Base-by-base conservation (phyloP, 1,140 invertebrate genomes). In the Mizuhopecten yessoensis region DNA sequence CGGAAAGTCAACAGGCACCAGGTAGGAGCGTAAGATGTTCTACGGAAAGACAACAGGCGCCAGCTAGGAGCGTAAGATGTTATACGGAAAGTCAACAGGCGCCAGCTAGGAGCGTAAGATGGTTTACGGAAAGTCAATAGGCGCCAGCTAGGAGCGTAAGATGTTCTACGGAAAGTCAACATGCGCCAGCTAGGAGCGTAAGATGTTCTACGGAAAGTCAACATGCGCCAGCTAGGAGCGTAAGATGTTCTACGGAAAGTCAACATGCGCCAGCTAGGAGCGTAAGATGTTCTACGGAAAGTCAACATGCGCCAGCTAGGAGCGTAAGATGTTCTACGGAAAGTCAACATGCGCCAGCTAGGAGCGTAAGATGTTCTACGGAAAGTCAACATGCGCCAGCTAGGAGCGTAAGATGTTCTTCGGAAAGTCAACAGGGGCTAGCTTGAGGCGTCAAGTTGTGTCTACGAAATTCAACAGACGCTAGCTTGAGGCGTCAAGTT, bases 81-180 rank as follows among this genome's bases (percentile, higher is more conserved):
- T n/a, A n/a, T n/a, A n/a, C n/a, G n/a, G n/a, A 17, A 75, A 75
- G 29, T 75, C 57, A 75, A 75, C 57, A 75, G 57, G n/a, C 57
- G 57, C 57, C 57, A 17, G 11, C 23, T 29, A 29, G 57, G 11
- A n/a, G 29, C 57, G 23, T 75, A 7, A n/a, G n/a, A n/a, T n/a
- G n/a, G n/a, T n/a, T n/a, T n/a, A n/a, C n/a, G n/a, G n/a, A 17
- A 75, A 75, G 29, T 75, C 57, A 75, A 75, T n/a, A 75, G 57
- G n/a, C 57, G 57, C 57, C 57, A 17, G 11, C 23, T 29, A 29
- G 57, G 11, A n/a, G 29, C 57, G 23, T 75, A 7, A n/a, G n/a
- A n/a, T n/a, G n/a, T n/a, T n/a, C n/a, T n/a, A n/a, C n/a, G n/a
- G n/a, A 17, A 75, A 75, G 29, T 75, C 57, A 75, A 75, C 57